phyloP scores from a whole-genome alignment of 2,113 vertebrate species.

The Thryonomys swinderianus region DNA sequence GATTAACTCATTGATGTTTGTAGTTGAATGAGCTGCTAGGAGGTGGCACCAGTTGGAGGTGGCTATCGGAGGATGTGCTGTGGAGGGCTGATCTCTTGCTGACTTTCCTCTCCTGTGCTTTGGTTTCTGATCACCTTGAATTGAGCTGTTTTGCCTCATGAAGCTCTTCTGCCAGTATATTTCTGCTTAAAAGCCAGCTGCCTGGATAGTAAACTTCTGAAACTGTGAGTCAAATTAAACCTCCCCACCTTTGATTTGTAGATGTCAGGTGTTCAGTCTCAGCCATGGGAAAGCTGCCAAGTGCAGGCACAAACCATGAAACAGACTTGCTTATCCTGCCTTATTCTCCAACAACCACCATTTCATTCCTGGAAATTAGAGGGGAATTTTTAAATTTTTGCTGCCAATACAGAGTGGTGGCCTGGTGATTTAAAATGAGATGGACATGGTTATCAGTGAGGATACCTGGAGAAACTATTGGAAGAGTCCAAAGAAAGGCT shows the following conservation, averaged over 20 bases:
- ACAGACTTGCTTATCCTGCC: background rate
- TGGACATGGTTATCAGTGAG: background rate
- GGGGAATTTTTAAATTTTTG: background rate
- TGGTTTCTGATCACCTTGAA: background rate
- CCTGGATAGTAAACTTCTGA: background rate
- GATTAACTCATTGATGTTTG: background rate
- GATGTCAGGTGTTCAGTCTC: background rate
- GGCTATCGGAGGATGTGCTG: background rate
- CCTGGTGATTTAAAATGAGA: background rate
- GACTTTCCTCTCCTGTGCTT: background rate
- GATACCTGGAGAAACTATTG: background rate
- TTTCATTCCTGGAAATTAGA: background rate
- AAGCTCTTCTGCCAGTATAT: background rate
- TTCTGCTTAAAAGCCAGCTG: background rate
- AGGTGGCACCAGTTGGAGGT: background rate
- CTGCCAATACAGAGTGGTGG: background rate
- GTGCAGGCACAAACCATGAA: background rate
- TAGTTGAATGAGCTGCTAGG: background rate
- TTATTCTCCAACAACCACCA: no score
- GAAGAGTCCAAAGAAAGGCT: background rate
- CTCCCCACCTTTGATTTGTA: background rate
- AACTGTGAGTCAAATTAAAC: background rate
- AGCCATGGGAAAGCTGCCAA: background rate
- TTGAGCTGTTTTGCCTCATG: background rate
- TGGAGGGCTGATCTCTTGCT: background rate